Evolutionary conservation across 2,797 vertebrate genomes (phyloP).

Genomic region (Hybognathus amarus): DNA sequence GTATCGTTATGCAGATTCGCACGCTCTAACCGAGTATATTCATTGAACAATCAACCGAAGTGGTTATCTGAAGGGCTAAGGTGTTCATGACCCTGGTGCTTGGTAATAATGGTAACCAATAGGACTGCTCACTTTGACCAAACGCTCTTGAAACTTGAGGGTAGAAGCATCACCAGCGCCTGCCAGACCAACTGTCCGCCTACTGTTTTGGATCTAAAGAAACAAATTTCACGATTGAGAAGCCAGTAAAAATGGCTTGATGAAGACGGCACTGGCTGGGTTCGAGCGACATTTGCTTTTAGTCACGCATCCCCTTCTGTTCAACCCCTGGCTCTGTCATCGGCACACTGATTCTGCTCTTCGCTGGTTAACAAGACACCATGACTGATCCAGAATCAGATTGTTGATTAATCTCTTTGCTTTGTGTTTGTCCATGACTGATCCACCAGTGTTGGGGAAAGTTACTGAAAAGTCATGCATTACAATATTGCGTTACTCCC

Average conservation of each 20-base stretch:
- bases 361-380: conserved; percentile 24
- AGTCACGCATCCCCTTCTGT: conserved; percentile 50
- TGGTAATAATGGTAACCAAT: conserved; percentile 17
- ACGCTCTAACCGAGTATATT: neutral
- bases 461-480: too few relatives aligned
- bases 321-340: conserved; percentile 50
- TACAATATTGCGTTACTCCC: too few relatives aligned
- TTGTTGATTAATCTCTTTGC: conserved; percentile 25
- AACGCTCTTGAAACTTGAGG: conserved; percentile 41
- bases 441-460: neutral
- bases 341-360: conserved; percentile 19
- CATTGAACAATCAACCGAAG: neutral
- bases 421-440: conserved; percentile 14
- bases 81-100: conserved; percentile 6
- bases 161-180: neutral
- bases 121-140: conserved; percentile 35
- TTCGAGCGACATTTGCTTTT: conserved; percentile 43
- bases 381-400: conserved; percentile 45
- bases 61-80: neutral
- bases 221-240: conserved; percentile 45
- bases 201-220: conserved; percentile 50
- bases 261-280: conserved; percentile 37
- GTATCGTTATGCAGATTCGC: neutral
- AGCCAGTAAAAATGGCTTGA: conserved; percentile 46
- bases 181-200: conserved; percentile 50